phyloP scores from a whole-genome alignment of 2,888 invertebrate genomes.

The Drosophila gaucha region DNA sequence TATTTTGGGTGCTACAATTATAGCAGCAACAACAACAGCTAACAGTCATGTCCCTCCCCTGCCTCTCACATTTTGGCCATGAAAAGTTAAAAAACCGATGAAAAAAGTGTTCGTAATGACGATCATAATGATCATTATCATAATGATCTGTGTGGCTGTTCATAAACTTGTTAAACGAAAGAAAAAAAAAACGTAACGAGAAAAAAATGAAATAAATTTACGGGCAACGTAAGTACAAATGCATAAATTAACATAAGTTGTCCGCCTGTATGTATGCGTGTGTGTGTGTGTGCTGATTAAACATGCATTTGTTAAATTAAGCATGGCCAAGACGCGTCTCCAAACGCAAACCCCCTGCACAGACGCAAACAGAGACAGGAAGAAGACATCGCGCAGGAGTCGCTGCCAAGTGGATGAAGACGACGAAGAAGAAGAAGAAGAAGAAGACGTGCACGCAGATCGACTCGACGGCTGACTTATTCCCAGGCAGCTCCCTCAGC shows the following conservation, averaged over 20 bases:
- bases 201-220: conserved; percentile 25
- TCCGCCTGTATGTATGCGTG: conserved; percentile 7
- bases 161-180: conserved; percentile 37
- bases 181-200: too few species aligned
- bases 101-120: conserved; percentile 39
- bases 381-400: conserved; percentile 19
- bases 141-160: conserved; percentile 14
- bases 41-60: background rate
- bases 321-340: conserved; percentile 41
- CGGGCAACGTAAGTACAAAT: conserved; percentile 29
- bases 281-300: conserved; percentile 39
- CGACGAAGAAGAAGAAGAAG: background rate
- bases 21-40: conserved; percentile 16
- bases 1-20: conserved; percentile 60
- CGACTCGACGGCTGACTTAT: conserved; percentile 26
- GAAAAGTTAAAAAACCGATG: conserved; percentile 31
- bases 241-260: conserved; percentile 50
- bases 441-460: conserved; percentile 12
- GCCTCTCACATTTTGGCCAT: conserved; percentile 49
- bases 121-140: conserved; percentile 10
- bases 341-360: conserved; percentile 21
- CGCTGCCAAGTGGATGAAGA: conserved; percentile 10
- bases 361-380: conserved; percentile 29
- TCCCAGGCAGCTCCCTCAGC: conserved; percentile 75
- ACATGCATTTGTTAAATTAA: conserved; percentile 71